Base-by-base conservation (phyloP, 2,113 vertebrate species). In the Seriola rivoliana region DNA sequence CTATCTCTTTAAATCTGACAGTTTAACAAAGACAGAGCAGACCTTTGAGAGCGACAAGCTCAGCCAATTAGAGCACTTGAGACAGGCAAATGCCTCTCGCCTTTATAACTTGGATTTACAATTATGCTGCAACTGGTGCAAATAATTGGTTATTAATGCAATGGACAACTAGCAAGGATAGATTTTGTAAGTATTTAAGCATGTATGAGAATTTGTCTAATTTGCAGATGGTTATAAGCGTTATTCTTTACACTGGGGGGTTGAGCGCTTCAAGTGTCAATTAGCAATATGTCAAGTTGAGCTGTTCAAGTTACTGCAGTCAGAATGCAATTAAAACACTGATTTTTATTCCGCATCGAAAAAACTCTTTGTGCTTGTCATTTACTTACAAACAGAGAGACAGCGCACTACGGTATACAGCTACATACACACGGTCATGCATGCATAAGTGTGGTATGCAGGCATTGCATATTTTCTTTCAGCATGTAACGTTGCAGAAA, bases 41-140 rank as follows among this genome's bases (percentile, higher is more conserved):
- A 85, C 79, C 67, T 76, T 40, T 75, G 54, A 90, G 83, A 90
- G 83, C 52, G 60, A 85, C 86, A 89, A 85, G 83, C 82, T 73
- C n/a, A 48, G 75, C 89, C 92, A 94, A 92, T 94, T 92, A 94
- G 81, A 86, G 78, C 68, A 76, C 86, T 94, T 87, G 87, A 93
- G 88, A 90, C 85, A 54, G 67, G 60, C 82, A 90, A 91, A 85
- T 85, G 65, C 59, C 69, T 77, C 75, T 84, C 72, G 89, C 54
- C 78, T 81, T 86, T 89, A 77, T 59, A 81, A 79, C 67, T 68
- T 42, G 52, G 77, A 70, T 84, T 87, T 73, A 79, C 68, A 71
- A 66, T 78, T 74, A 66, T 78, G 68, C 81, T 83, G 63, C 84
- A 76, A 78, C 81, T 78, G 38, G 40, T 78, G 82, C 65, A 87